phyloP scores from a whole-genome alignment of 1,140 invertebrate genomes.

The Cephus cinctus region DNA sequence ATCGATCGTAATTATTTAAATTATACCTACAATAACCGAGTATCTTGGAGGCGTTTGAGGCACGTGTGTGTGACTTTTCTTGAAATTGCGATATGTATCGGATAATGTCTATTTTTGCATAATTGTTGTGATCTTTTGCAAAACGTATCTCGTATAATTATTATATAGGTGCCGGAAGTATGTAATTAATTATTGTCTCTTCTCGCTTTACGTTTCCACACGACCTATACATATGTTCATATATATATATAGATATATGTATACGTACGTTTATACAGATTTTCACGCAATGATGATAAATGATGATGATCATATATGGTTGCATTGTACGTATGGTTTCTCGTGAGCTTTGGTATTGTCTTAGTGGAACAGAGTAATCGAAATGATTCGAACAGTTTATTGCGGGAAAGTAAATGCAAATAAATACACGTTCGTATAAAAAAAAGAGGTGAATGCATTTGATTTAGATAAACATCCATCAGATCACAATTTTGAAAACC shows the following conservation, averaged over 20 bases:
- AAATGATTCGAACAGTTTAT: constrained; percentile 12
- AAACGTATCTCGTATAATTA: constrained; percentile 42
- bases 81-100: too few species aligned
- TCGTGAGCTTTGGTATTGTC: constrained; percentile 33
- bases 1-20: too few species aligned
- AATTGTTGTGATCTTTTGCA: constrained; percentile 44
- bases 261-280: constrained; percentile 16
- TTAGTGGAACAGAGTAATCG: constrained; percentile 20
- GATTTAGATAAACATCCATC: too few species aligned
- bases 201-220: constrained; percentile 34
- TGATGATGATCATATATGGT: constrained; percentile 32
- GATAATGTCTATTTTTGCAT: constrained; percentile 45
- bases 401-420: constrained; percentile 20
- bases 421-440: constrained; percentile 36
- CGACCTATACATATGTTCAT: constrained; percentile 10
- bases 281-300: constrained; percentile 32
- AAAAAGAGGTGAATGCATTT: too few species aligned
- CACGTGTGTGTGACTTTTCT: too few species aligned
- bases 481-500: too few species aligned
- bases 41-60: too few species aligned
- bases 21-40: too few species aligned
- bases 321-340: constrained; percentile 36
- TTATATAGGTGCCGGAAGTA: constrained; percentile 29
- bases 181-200: constrained; percentile 38
- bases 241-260: constrained; percentile 35